Percentiles rank a stretch among this genome's conserved stretches.
Conservation (phyloP, 2,888 invertebrate genomes). For the Eumacrocentrus americanus region DNA sequence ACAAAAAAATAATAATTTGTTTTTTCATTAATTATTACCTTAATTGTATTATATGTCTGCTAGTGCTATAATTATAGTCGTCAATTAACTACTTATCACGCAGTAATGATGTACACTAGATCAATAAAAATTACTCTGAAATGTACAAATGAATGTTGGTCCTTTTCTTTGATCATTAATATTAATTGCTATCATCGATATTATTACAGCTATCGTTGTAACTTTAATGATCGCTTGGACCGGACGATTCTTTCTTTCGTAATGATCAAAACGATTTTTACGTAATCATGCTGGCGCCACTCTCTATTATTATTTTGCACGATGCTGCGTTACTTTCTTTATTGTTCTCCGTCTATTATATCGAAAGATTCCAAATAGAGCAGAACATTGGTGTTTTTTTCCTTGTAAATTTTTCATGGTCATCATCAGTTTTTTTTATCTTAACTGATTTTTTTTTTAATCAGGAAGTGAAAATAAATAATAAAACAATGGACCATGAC, state of each 20-base stretch:
- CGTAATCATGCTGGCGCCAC: background rate
- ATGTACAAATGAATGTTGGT: slow-evolving; percentile 28
- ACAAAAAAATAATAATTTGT: slow-evolving; percentile 52
- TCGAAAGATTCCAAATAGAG: background rate
- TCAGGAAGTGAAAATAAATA: background rate
- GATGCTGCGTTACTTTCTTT: background rate
- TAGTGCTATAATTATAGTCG: slow-evolving; percentile 53
- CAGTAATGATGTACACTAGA: slow-evolving; percentile 52
- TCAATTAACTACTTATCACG: slow-evolving; percentile 54
- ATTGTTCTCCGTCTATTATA: background rate
- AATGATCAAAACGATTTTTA: background rate
- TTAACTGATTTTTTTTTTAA: background rate
- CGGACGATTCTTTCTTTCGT: background rate
- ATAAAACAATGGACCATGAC: background rate
- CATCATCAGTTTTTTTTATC: no score
- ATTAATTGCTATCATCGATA: background rate
- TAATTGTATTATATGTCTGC: slow-evolving; percentile 58
- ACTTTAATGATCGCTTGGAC: background rate
- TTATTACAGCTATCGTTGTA: background rate
- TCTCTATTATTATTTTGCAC: background rate
- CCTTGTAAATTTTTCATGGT: no score
- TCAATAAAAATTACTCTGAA: slow-evolving; percentile 49
- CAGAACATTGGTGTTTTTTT: background rate
- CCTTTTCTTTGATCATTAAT: slow-evolving; percentile 12
- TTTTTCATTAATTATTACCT: slow-evolving; percentile 56